Evolutionary conservation across 2,797 vertebrate genomes (phyloP), one percentile per base, ranked within the genome.

Genomic region (Helarctos malayanus): DNA sequence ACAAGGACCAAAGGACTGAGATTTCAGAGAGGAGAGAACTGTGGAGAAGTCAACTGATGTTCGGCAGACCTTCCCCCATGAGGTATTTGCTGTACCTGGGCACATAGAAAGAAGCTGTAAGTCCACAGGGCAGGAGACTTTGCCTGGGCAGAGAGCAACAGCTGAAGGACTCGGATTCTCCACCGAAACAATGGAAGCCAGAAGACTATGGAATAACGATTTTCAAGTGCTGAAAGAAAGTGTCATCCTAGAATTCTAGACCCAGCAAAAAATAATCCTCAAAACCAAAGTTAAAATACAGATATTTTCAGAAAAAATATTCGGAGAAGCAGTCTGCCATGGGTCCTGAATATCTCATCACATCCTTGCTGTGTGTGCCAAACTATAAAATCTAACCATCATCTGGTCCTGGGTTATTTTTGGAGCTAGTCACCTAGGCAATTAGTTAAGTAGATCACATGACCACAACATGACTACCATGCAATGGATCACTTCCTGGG

Each of bases 181-280:
- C 88, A n/a, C 32, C 19, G 25, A 88, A 81, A 86, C 65, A 41
- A 12, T 41, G 71, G 47, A 61, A 83, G n/a, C 76, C 54, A 71
- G 52, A 78, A 88, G 45, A 78, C 52, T 49, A 56, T 35, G 12
- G 29, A 52, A 54, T 49, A 49, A 52, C 11, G 49, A 32, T 76
- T 80, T 88, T 79, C 6, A 78, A 79, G 25, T 32, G 27, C n/a
- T 61, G 25, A 78, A 78, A 71, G 45, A 92, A 88, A 83, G 19
- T 59, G 8, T 5, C 54, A 63, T 27, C 45, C 25, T 45, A 61
- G 38, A 92, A 54, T 84, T 45, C 78, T 69, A 76, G 21, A 65
- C 56, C 65, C n/a, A 65, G 41, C 47, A 71, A 93, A 93, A 90
- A 96, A 47, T 52, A 78, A 1, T 73, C 59, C 83, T 96, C 38